phyloP scores from a whole-genome alignment of 2,888 invertebrate species.

The Villa cingulata region DNA sequence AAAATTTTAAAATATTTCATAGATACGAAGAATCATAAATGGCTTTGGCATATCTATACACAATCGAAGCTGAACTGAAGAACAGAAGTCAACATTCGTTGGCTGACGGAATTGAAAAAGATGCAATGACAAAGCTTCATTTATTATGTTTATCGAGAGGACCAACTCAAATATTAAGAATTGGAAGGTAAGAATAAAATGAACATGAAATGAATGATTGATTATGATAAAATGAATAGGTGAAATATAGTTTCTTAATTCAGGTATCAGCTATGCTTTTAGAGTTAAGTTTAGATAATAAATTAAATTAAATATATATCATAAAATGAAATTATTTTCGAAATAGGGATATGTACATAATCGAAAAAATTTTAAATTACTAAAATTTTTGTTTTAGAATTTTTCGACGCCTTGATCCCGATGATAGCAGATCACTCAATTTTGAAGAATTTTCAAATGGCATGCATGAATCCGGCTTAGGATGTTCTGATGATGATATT shows the following conservation, averaged over 20 bases:
- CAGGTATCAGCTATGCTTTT: too few species aligned
- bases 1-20: too few species aligned
- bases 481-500: conserved; percentile 42
- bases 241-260: too few species aligned
- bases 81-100: conserved; percentile 57
- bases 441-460: conserved; percentile 72
- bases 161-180: conserved; percentile 72
- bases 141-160: conserved; percentile 74
- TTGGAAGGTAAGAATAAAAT: conserved; percentile 53
- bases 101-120: conserved; percentile 44
- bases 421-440: conserved; percentile 68
- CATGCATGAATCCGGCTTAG: conserved; percentile 60
- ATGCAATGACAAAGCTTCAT: conserved; percentile 72
- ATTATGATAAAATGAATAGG: too few species aligned
- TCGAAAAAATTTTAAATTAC: too few species aligned
- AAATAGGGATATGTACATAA: too few species aligned
- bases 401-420: conserved; percentile 86
- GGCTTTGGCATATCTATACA: too few species aligned
- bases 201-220: too few species aligned
- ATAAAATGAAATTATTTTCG: too few species aligned
- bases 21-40: too few species aligned
- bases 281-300: too few species aligned
- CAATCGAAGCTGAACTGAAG: conserved; percentile 39
- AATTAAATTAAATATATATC: too few species aligned
- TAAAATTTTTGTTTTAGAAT: conserved; percentile 40